A percentile compares a stretch with the other conserved stretches of the same genome.
Evolutionary conservation across 2,113 vertebrate species (phyloP).

Genomic region (Pipa parva): DNA sequence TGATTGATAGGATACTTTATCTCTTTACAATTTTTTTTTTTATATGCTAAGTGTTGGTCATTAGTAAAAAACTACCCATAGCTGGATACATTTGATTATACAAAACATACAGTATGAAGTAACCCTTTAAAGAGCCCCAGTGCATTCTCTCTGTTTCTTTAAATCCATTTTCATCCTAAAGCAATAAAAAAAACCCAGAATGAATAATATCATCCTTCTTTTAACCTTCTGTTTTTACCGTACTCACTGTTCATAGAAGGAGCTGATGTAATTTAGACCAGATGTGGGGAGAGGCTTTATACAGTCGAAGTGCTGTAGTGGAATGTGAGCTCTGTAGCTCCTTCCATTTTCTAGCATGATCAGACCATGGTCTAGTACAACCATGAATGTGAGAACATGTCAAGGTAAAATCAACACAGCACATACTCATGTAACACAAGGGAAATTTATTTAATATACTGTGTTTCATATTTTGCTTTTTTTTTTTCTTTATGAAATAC

Average conservation of each 20-base stretch:
- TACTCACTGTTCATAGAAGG: slow-evolving; percentile 15
- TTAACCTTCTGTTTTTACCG: slow-evolving; percentile 8
- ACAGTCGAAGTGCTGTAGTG: not conserved
- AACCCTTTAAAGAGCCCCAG: no score
- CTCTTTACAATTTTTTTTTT: no score
- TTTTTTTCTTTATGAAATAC: slow-evolving; percentile 7
- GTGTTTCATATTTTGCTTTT: slow-evolving; percentile 22
- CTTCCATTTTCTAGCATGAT: slow-evolving; percentile 14
- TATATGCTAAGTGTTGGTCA: no score
- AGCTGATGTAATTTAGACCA: slow-evolving; percentile 17
- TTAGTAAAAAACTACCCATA: no score
- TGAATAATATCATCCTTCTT: slow-evolving; percentile 5
- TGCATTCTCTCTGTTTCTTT: no score
- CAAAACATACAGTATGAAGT: no score
- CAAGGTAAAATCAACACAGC: slow-evolving; percentile 8
- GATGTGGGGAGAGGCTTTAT: slow-evolving; percentile 8
- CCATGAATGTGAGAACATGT: slow-evolving; percentile 21
- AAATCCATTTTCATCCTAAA: no score
- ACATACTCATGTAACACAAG: slow-evolving; percentile 28
- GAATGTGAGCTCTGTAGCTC: slow-evolving; percentile 3
- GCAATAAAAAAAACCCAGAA: not conserved
- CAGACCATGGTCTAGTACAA: slow-evolving; percentile 19
- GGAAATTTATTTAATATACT: slow-evolving; percentile 16
- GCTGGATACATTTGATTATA: no score
- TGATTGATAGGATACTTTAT: no score